Evolutionary conservation across 2,113 vertebrate genomes (phyloP), one percentile per base, ranked within the genome.

Genomic region (Actenoides lindsayi): DNA sequence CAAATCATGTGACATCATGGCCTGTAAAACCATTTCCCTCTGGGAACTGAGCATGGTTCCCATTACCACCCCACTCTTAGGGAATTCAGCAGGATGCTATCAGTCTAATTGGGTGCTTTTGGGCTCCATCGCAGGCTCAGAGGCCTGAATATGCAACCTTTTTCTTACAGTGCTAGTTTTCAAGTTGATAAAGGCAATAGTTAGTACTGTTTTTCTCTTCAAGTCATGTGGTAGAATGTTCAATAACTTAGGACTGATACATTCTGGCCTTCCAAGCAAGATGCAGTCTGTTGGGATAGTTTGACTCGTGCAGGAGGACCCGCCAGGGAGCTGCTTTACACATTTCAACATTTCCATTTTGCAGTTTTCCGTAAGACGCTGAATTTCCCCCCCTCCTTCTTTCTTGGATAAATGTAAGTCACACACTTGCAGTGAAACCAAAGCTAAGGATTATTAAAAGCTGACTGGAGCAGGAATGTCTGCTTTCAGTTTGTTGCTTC

Each of bases 401-500:
- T 76, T 89, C 57, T 93, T 92, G 88, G 50, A 59, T 91, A 65
- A 94, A 76, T 69, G 19, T n/a, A 85, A 89, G 44, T 91, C 83
- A 83, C 74, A 57, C 30, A 30, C 28, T 87, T 95, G 92, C 95
- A 94, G 68, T 68, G 19, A 96, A 95, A 91, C 73, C 77, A 91
- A 89, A 82, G 74, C 33, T 81, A 60, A 89, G 11, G 35, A 84
- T 63, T 68, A 75, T 65, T 67, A 84, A 83, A 91, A 71, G 62
- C 63, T 90, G 71, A 63, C 63, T 83, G 56, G 63, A 70, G n/a
- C 78, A 77, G 28, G 60, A 92, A 78, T 68, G 62, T 93, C 93
- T 95, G 83, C 68, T 81, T 95, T 95, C 73, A 73, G 69, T 92
- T 90, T 90, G 50, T 60, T 82, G 42, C 57, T 95, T 93, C 94